Base-by-base conservation (phyloP, 1,140 invertebrate genomes). In the Archivesica marissinica region DNA sequence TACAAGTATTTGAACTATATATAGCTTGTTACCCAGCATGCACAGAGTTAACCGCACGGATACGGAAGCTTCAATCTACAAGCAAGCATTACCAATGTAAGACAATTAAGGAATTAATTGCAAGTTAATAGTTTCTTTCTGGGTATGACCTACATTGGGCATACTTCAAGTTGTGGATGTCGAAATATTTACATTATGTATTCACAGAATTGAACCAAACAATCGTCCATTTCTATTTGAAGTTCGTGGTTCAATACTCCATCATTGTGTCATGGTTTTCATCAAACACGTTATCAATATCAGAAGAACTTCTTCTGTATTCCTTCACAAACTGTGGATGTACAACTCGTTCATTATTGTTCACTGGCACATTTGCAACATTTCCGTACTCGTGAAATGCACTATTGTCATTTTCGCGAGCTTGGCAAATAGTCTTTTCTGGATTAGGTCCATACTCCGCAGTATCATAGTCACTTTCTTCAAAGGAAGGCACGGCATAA, bases 191-290 rank as follows among this genome's bases (percentile, higher is more conserved):
- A n/a, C n/a, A n/a, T n/a, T n/a, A n/a, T n/a, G n/a, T n/a, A n/a
- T n/a, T n/a, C n/a, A n/a, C n/a, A n/a, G n/a, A n/a, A n/a, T n/a
- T n/a, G n/a, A n/a, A 50, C 44, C 44, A 50, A 50, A 50, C 20
- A 11, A 50, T 50, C 44, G 44, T 50, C 44, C n/a, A n/a, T n/a
- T n/a, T n/a, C n/a, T n/a, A 50, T 50, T 11, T 50, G 33, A 28
- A 30, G 25, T 20, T 20, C 33, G 15, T 35, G 33, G 23, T 38
- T 50, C 44, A 72, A 33, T 72, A 72, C 20, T 72, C 68, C 68
- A 72, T 72, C 25, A 72, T 20, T 11, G 68, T 72, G 68, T 72
- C 68, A 6, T 44, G 68, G 33, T 72, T 72, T 72, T 72, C 68
- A 50, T 72, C 50, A 23, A 72, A 17, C 4, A 35, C 30, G 23